Evolutionary conservation across 2,888 invertebrate genomes (phyloP), one percentile per base, ranked within the genome.

Genomic region (Frankliniella intonsa): DNA sequence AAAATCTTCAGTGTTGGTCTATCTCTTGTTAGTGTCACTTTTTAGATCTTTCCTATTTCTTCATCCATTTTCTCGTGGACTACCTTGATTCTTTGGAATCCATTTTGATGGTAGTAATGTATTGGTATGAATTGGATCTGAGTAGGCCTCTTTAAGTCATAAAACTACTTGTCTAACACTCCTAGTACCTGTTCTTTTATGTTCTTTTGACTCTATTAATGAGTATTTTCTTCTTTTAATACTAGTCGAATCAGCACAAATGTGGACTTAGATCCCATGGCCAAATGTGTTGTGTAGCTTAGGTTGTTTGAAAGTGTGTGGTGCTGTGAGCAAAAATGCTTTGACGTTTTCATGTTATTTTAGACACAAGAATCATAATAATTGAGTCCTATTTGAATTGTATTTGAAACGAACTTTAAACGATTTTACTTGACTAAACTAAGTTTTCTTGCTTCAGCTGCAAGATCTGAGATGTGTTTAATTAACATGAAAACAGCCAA

Each of bases 241-340:
- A 76, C 69, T 76, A 76, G 69, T 76, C 69, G 69, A 22, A 76
- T 22, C 69, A 76, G 69, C 69, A 76, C 69, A 76, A 76, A 76
- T 76, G 69, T 22, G 69, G 69, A 76, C 25, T 12, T 25, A 10
- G 25, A 25, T 76, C 69, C 69, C 69, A 76, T 76, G 69, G 69
- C 69, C 69, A 76, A 76, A 76, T 76, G 69, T 76, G 69, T 76
- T 76, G 69, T 76, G 69, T 76, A 76, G 69, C 25, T n/a, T 76
- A 76, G 69, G 25, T 76, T 25, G 69, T 76, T 76, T 55, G 22
- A 25, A 76, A 76, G 69, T 25, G 69, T 25, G 25, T 76, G 69
- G 69, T 76, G 69, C 69, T 76, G 69, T 76, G 69, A 76, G 69
- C 25, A 38, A 38, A 38, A 76, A 25, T 76, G 69, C 69, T 25